A percentile compares a stretch with the other conserved stretches of the same genome.
Evolutionary conservation across 2,113 vertebrate genomes (phyloP).

Genomic region (Colossoma macropomum): DNA sequence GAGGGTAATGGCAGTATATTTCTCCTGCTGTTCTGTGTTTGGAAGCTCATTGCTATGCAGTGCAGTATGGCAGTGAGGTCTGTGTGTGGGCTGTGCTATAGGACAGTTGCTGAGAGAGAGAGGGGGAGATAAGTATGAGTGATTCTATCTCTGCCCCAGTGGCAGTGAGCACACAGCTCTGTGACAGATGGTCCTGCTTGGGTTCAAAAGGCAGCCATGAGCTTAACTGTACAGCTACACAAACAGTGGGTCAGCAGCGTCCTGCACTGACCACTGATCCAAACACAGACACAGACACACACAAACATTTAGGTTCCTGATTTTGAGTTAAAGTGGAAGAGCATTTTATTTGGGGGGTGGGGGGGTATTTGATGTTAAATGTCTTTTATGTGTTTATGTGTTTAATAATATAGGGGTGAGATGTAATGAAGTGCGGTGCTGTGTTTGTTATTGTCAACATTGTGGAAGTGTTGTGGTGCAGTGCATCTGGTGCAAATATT

Average conservation of each 20-base stretch:
- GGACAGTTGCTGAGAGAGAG: conserved; percentile 7
- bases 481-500: too few species aligned
- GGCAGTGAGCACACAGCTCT: conserved; percentile 14
- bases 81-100: background rate
- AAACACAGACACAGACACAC: conserved; percentile 29
- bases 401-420: too few species aligned
- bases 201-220: conserved; percentile 29
- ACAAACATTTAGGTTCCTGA: conserved; percentile 71
- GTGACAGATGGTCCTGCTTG: conserved; percentile 49
- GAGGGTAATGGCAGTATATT: too few species aligned
- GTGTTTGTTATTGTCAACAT: too few species aligned
- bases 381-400: too few species aligned
- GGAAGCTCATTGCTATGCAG: background rate
- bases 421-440: too few species aligned
- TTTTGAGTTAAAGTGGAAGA: conserved; percentile 67
- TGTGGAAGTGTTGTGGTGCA: too few species aligned
- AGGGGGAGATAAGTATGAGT: conserved; percentile 1
- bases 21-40: too few species aligned
- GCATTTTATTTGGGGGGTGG: too few species aligned
- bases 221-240: conserved; percentile 28
- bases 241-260: conserved; percentile 13
- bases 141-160: conserved; percentile 33
- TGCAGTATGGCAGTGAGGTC: background rate
- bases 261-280: background rate
- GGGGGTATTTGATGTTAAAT: too few species aligned